Evolutionary conservation across 2,113 vertebrate genomes (phyloP), one percentile per base, ranked within the genome.

Genomic region (Saccopteryx leptura): DNA sequence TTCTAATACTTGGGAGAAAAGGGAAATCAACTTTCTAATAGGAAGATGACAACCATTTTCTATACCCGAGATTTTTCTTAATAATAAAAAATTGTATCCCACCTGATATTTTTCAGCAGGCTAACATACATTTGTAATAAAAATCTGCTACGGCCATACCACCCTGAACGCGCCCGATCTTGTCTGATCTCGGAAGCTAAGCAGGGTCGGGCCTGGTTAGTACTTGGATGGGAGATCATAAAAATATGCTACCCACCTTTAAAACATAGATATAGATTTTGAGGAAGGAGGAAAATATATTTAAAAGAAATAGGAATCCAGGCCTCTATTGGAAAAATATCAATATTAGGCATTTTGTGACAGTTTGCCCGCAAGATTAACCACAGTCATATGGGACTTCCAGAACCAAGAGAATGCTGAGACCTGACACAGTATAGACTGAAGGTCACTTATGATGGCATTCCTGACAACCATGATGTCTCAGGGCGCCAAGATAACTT

Each of bases 401-500:
- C 60, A 54, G 58, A 79, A 28, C 56, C 39, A 39, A 56, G 60
- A 46, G 66, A 39, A 33, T 50, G 8, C 23, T 10, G 19, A 7
- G 14, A 48, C 31, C 21, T 23, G 58, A 50, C 26, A 19, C 0
- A 24, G 48, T 4, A 26, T 2, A 13, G 1, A 33, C 31, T 60
- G 23, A 14, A 5, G 1, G 28, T 58, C 33, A 9, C 28, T 46
- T 63, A 3, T 17, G 9, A 79, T 1, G 12, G 71, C 5, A 5
- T 2, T 48, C 50, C 4, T 52, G 15, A 65, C 14, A 10, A 9
- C 33, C 14, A 0, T 1, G 14, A 39, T 31, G 8, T 33, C 63
- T 26, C 3, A 52, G 65, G 39, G 3, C 15, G 2, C 56, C 1
- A 0, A 2, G 12, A 24, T 11, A 15, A 50, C 3, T 4, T 18